Evolutionary conservation across 2,888 invertebrate species (phyloP), one percentile per base, ranked within the genome.

Genomic region (Cylindroiulus punctatus): DNA sequence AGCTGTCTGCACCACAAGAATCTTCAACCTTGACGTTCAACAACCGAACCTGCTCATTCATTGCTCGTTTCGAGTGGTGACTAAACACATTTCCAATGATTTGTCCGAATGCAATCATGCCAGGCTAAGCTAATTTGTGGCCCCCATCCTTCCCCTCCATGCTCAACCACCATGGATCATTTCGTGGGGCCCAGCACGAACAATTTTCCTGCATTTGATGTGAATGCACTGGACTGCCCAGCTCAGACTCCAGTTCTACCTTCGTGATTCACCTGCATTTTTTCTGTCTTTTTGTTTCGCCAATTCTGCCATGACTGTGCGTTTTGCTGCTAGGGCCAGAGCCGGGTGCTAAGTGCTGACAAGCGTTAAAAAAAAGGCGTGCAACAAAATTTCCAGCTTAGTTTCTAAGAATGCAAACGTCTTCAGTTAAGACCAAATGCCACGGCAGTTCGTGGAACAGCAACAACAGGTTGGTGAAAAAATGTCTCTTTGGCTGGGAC

Each of bases 61-160:
- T 36, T 36, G 3, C 36, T 36, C 36, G 7, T 76, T 36, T 32
- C 30, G 14, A 76, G 76, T 76, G 7, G 76, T 76, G 76, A 76
- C 76, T 76, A 76, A 76, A 26, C 76, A 30, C 30, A 76, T 30
- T 76, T 76, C 26, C 76, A 76, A n/a, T n/a, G n/a, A n/a, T 76
- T 76, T 76, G 76, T 76, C 30, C 76, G 76, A 30, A 76, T 76
- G 76, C 26, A 76, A 76, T 76, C 76, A 76, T 17, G 76, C 76
- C 17, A 76, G 30, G 76, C 76, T 26, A 32, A 76, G 17, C 76
- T 76, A 76, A 26, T 30, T 26, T 26, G 26, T 17, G 26, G 76
- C 14, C 30, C 26, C 26, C 65, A 22, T 22, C 65, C 65, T 65
- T n/a, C 65, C 26, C 65, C 65, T 26, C 26, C 76, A 12, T 14